Conservation (phyloP, 2,888 invertebrate species). For the Desoria tigrina region DNA sequence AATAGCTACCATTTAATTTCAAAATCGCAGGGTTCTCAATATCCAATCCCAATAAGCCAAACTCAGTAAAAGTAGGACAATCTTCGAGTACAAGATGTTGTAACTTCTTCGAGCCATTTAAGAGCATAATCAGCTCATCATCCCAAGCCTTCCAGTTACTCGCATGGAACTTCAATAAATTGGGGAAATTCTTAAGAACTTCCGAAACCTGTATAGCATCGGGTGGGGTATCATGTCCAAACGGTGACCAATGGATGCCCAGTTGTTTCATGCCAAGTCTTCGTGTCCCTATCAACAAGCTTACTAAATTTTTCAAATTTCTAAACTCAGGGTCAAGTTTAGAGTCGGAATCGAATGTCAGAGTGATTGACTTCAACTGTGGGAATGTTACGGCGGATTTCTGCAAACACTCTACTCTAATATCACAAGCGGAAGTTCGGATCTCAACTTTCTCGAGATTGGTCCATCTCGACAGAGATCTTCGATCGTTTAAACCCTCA, state of each 20-base stretch:
- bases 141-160: slow-evolving; percentile 17
- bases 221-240: slow-evolving; percentile 14
- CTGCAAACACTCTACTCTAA: slow-evolving; percentile 1
- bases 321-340: slow-evolving; percentile 9
- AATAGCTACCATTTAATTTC: not conserved
- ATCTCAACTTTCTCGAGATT: slow-evolving; percentile 14
- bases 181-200: slow-evolving; percentile 9
- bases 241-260: slow-evolving; percentile 3
- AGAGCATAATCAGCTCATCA: slow-evolving; percentile 9
- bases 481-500: slow-evolving; percentile 7
- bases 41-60: slow-evolving; percentile 11
- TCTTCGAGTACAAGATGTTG: slow-evolving; percentile 11
- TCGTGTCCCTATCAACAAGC: not conserved
- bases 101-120: not conserved
- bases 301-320: not conserved
- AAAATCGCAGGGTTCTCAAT: not conserved
- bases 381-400: not conserved
- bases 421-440: slow-evolving; percentile 14
- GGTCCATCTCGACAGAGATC: slow-evolving; percentile 1
- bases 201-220: not conserved
- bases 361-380: slow-evolving; percentile 4
- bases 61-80: slow-evolving; percentile 9
- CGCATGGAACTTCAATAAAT: slow-evolving; percentile 10
- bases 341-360: slow-evolving; percentile 17
- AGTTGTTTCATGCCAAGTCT: slow-evolving; percentile 2